Evolutionary conservation across 2,888 invertebrate genomes (phyloP).

Genomic region (Drosophila kanekoi): DNA sequence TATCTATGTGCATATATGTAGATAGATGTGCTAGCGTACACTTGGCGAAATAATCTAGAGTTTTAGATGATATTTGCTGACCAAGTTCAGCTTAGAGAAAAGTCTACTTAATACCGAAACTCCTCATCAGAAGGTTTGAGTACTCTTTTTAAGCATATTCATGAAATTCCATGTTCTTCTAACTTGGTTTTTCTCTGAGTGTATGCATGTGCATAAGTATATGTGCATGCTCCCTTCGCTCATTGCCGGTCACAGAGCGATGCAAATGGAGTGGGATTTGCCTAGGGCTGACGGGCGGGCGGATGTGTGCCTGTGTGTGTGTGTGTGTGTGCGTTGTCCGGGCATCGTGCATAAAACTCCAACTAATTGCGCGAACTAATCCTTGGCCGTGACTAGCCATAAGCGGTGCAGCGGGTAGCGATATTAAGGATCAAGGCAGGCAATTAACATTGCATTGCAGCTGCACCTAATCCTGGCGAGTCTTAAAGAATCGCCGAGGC

Average conservation of each 20-base stretch:
- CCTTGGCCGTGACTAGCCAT: slow-evolving; percentile 74
- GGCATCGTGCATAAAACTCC: slow-evolving; percentile 57
- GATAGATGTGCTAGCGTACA: slow-evolving; percentile 7
- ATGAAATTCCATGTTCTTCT: no score
- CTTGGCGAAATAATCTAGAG: neutral
- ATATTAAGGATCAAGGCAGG: slow-evolving; percentile 52
- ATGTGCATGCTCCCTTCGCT: slow-evolving; percentile 13
- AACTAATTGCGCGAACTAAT: slow-evolving; percentile 80
- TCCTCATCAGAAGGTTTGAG: no score
- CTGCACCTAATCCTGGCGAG: slow-evolving; percentile 41
- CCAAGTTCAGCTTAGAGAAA: no score
- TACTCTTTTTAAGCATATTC: no score
- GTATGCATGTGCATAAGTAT: slow-evolving; percentile 1
- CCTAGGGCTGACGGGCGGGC: slow-evolving; percentile 3
- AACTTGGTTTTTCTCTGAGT: neutral
- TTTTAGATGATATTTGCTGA: no score
- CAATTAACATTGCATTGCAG: slow-evolving; percentile 57
- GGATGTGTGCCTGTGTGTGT: neutral
- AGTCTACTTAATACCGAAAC: no score
- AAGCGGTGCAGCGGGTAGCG: slow-evolving; percentile 14
- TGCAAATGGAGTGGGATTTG: slow-evolving; percentile 62
- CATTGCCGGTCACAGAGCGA: slow-evolving; percentile 32
- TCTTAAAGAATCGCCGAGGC: slow-evolving; percentile 37
- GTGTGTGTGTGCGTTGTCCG: slow-evolving; percentile 3
- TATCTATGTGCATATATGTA: slow-evolving; percentile 2